Evolutionary conservation across 2,797 vertebrate genomes (phyloP).

Genomic region (Varecia variegata): DNA sequence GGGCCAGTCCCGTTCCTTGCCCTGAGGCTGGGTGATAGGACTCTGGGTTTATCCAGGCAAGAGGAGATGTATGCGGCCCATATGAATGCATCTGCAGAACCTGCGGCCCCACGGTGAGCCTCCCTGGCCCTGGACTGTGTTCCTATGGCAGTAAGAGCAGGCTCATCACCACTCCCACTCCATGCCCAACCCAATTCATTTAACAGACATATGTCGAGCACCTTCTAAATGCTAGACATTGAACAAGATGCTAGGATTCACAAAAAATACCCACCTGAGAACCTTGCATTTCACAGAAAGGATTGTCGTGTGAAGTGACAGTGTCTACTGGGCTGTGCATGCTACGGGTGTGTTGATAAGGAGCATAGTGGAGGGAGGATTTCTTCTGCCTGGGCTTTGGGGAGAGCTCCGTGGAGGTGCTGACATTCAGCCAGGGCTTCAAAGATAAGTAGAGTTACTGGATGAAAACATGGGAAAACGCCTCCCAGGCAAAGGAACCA

Average conservation of each 20-base stretch:
- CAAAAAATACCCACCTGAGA: neutral
- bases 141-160: neutral
- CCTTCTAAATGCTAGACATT: neutral
- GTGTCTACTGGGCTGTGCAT: neutral
- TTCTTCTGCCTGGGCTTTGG: neutral
- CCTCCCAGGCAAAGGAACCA: neutral
- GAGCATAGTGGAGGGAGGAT: neutral
- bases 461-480: neutral
- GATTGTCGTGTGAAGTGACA: neutral
- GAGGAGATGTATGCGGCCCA: neutral
- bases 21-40: neutral
- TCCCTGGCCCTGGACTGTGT: neutral
- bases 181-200: neutral
- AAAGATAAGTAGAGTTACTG: neutral
- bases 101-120: neutral
- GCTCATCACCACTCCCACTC: neutral
- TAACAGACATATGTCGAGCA: neutral
- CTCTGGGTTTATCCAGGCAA: neutral
- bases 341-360: neutral
- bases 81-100: neutral
- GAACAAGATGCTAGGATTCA: neutral
- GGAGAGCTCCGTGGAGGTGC: neutral
- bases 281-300: neutral
- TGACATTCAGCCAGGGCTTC: neutral
- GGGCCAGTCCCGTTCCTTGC: conserved; percentile 65